A percentile compares a stretch with the other conserved stretches of the same genome.
Evolutionary conservation across 2,113 vertebrate species (phyloP).

Genomic region (Atrichornis clamosus): DNA sequence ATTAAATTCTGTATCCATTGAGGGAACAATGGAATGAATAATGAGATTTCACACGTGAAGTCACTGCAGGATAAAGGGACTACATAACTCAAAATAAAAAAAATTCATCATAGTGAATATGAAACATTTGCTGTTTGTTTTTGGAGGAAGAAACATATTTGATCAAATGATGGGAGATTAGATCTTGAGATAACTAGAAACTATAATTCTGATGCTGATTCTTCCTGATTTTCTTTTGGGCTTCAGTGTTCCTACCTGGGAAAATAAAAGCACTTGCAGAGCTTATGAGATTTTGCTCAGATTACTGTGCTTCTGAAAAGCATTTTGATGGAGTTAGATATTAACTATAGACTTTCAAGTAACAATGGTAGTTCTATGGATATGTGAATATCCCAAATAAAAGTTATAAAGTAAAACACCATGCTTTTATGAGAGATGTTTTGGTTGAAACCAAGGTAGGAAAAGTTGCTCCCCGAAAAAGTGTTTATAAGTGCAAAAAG

Average conservation of each 20-base stretch:
- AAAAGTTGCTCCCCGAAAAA: neutral
- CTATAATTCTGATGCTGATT: neutral
- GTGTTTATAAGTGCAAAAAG: neutral
- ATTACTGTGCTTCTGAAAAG: neutral
- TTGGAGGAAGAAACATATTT: neutral
- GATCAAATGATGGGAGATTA: neutral
- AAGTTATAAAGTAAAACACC: neutral
- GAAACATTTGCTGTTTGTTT: neutral
- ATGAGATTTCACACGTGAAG: neutral
- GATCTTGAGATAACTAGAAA: neutral
- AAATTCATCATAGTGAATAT: neutral
- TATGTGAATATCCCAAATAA: neutral
- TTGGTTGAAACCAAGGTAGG: neutral
- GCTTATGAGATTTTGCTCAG: neutral
- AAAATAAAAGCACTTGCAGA: neutral
- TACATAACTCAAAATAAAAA: neutral
- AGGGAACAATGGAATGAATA: slow-evolving; percentile 11
- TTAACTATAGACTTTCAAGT: neutral
- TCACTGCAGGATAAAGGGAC: neutral
- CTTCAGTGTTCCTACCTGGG: neutral
- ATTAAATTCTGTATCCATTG: slow-evolving; percentile 14
- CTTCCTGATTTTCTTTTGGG: neutral
- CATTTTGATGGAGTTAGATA: neutral
- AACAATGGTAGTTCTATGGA: neutral
- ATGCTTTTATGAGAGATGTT: neutral